Base-by-base conservation (phyloP, 2,888 invertebrate genomes). In the Gandaritis pyraliata region DNA sequence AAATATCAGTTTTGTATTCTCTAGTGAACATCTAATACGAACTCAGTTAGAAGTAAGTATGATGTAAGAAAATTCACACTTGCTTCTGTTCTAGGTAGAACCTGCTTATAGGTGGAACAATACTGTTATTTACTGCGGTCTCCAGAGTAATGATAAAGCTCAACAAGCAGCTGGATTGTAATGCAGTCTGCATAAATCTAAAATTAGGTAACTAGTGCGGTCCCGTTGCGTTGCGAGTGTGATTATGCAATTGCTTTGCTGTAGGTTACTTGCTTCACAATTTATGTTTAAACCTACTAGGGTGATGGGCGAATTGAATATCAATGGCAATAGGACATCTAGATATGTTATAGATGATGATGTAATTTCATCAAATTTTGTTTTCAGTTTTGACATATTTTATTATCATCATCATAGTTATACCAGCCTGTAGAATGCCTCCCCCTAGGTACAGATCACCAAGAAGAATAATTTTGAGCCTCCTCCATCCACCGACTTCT, bases 131-230 rank as follows among this genome's bases (percentile, higher is more conserved):
- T 83, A 85, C 78, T 75, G 73, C 59, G 63, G 72, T 78, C 80
- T 70, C 80, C 66, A 53, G 80, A 77, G 83, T 80, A 81, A 81
- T 83, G 84, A 84, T 82, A 82, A 78, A 76, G 78, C 77, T 81
- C 82, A 54, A 83, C 83, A 81, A 80, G 79, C 78, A 68, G 78
- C 79, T 78, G 81, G 79, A 81, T 78, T 73, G 75, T 78, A 75
- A 79, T 79, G 75, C 70, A 74, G 76, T 73, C 71, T 74, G 73
- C 75, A 74, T 73, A 73, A 72, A 78, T 75, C 73, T 72, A 72
- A 73, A 78, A 76, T 75, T 77, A 66, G 76, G 72, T 76, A 70
- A 75, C 73, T 61, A 56, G 61, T 58, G 49, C 61, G 50, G 64
- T 66, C 60, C 58, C 53, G 41, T 36, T 51, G 55, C 45, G 55